Evolutionary conservation across 2,797 vertebrate genomes (phyloP), one percentile per base, ranked within the genome.

Genomic region (Pseudotriccus pelzelni): DNA sequence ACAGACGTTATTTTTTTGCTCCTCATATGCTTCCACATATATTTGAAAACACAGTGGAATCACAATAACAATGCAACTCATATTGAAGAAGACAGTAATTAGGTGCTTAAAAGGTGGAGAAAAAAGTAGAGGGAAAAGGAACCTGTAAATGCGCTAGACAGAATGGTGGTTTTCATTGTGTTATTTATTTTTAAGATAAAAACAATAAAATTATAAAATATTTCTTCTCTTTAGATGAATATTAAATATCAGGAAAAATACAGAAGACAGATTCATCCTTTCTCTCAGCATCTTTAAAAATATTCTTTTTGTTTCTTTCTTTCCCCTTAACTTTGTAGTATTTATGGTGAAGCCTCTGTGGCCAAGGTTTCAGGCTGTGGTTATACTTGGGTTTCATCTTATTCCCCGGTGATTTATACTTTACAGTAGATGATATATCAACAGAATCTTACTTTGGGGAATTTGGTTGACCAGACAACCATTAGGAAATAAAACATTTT

Each of bases 31-130:
- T 96, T 93, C 91, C 66, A 90, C 62, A 93, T 59, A 84, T 89
- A 94, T 91, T 93, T 93, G 36, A 91, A 96, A 96, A 88, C 66
- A 83, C 32, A 24, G 10, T 67, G 23, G 75, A 69, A 87, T 81
- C 63, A 14, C 27, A 60, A 79, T 89, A 96, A 50, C 30, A 92
- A 27, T 89, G 13, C 34, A 68, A 67, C 32, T 90, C 44, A 25
- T 25, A 43, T 58, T 74, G 77, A 87, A 87, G 5, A 79, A 72
- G 39, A 36, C 11, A 90, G 44, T 58, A 75, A 77, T 34, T 9
- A 11, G 17, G 55, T 16, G 4, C 41, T 89, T 85, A 43, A 97
- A 91, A 91, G 79, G 68, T 36, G 50, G 85, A 93, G 44, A 89
- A 60, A 59, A 84, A 69, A 91, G 52, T 59, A n/a, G 25, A 75